These are phyloP conservation scores for Hypercompe scribonia DNA, from an alignment of 2,888 invertebrate genomes.

Conservation along the genomic window DNA sequence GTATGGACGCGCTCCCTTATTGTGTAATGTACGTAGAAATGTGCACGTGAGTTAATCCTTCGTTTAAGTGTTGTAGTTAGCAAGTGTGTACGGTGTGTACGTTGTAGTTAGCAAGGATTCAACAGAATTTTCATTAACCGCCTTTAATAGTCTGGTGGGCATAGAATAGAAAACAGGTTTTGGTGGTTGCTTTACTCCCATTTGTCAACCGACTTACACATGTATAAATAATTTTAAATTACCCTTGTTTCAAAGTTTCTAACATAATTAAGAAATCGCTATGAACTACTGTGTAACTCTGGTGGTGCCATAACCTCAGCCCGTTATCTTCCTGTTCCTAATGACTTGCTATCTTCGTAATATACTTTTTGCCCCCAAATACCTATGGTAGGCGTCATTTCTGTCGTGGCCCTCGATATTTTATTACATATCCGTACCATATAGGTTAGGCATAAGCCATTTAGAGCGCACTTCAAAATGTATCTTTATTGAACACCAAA, in stretches of 20 bases:
- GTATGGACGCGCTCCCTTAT: slow-evolving; percentile 44
- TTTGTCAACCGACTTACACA: no score
- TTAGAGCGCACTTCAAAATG: neutral
- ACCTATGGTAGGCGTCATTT: neutral
- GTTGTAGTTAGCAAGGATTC: neutral
- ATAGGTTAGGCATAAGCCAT: neutral
- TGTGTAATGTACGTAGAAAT: slow-evolving; percentile 21
- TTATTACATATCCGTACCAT: neutral
- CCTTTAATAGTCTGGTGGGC: no score
- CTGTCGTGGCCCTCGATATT: neutral
- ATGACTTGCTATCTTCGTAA: neutral
- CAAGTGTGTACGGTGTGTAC: neutral
- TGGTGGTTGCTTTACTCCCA: no score
- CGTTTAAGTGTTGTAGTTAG: neutral
- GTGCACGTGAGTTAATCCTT: neutral
- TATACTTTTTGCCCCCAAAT: neutral
- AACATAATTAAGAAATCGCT: no score
- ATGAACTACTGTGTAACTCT: no score
- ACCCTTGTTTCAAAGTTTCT: no score
- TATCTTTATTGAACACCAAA: neutral
- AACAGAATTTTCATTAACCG: neutral
- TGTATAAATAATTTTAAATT: no score
- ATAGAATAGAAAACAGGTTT: no score
- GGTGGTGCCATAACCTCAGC: neutral
- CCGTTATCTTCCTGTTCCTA: neutral